A percentile compares a stretch with the other conserved stretches of the same genome.
phyloP scores from a whole-genome alignment of 2,797 vertebrate genomes.

The Fringilla coelebs region DNA sequence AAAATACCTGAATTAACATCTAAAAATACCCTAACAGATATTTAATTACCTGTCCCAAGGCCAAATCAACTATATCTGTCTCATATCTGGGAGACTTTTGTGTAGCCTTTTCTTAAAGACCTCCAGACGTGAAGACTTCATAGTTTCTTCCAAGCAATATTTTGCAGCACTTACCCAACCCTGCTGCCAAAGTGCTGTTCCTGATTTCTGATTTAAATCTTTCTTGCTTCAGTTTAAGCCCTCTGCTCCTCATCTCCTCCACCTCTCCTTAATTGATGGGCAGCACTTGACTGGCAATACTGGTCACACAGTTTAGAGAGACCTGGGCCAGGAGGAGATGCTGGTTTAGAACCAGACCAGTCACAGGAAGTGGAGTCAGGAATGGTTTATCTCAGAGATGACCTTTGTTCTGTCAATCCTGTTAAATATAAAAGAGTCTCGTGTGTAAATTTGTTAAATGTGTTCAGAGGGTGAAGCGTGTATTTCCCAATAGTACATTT shows the following conservation, averaged over 20 bases:
- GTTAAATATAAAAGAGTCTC: background rate
- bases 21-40: background rate
- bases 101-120: background rate
- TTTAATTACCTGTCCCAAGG: background rate
- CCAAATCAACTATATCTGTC: background rate
- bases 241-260: background rate
- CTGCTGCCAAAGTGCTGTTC: background rate
- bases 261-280: background rate
- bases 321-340: background rate
- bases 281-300: background rate
- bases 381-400: background rate
- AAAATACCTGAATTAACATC: background rate
- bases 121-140: accelerated
- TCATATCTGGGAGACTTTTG: background rate
- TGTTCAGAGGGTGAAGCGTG: background rate
- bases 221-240: background rate
- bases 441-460: background rate
- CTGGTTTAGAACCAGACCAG: background rate
- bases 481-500: background rate
- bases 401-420: background rate
- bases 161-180: background rate
- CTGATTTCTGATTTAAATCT: background rate
- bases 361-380: background rate
- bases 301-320: background rate
- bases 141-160: background rate